A percentile compares a stretch with the other conserved stretches of the same genome.
Conservation (phyloP, 2,888 invertebrate species). For the Erebia aethiops region DNA sequence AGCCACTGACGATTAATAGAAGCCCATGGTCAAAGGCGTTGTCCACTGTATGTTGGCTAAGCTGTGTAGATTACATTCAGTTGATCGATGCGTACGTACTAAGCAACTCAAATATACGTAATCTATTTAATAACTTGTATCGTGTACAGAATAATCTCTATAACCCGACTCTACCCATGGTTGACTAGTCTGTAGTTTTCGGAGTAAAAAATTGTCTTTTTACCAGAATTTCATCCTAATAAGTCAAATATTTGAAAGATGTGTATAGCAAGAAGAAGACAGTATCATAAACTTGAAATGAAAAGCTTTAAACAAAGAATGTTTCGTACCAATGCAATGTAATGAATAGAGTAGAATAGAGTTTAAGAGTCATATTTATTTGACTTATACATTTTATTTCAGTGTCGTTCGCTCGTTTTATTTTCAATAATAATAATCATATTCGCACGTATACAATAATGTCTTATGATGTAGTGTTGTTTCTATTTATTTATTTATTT, state of each 20-base stretch:
- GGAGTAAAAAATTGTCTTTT: background rate
- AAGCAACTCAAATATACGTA: background rate
- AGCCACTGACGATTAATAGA: background rate
- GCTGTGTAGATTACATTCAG: background rate
- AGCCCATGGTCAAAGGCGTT: background rate
- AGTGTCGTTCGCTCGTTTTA: constrained; percentile 31
- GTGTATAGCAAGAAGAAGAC: background rate
- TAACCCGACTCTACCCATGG: constrained; percentile 4
- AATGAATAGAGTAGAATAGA: background rate
- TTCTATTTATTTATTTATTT: constrained; percentile 6
- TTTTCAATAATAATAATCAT: constrained; percentile 9
- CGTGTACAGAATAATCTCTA: constrained; percentile 13
- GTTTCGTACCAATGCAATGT: background rate
- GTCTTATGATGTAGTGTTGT: constrained; percentile 3
- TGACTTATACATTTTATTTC: constrained; percentile 9
- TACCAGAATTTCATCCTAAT: background rate
- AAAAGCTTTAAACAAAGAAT: background rate
- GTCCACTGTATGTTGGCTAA: constrained; percentile 9
- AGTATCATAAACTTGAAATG: background rate
- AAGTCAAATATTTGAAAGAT: background rate
- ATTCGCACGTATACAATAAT: constrained; percentile 14
- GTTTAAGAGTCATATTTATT: constrained; percentile 3
- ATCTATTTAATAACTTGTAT: background rate
- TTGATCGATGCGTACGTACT: constrained; percentile 6
- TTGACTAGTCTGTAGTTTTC: constrained; percentile 10